Percentiles rank a stretch among this genome's conserved stretches.
These are phyloP conservation scores for Diadegma fenestrale DNA, from an alignment of 2,888 invertebrate species.

Conservation along the genomic window DNA sequence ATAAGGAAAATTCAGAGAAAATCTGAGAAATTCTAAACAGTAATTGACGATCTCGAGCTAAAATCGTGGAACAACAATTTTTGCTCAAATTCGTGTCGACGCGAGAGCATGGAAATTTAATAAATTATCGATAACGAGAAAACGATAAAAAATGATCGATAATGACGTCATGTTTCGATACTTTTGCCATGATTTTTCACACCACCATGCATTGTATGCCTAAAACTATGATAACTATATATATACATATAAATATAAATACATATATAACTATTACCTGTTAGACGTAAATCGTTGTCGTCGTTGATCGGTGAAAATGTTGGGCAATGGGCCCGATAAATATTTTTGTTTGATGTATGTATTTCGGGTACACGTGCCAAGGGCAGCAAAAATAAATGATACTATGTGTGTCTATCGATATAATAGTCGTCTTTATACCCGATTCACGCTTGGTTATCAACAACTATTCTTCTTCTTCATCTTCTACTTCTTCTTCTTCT, in stretches of 20 bases:
- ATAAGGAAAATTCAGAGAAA: too few relatives aligned
- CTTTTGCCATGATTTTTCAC: constrained; percentile 42
- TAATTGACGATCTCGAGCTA: too few relatives aligned
- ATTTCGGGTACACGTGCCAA: constrained; percentile 59
- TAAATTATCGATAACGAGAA: not conserved
- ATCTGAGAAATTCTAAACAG: too few relatives aligned
- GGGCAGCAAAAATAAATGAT: constrained; percentile 38
- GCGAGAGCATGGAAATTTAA: too few relatives aligned
- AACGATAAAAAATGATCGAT: too few relatives aligned
- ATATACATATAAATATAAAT: constrained; percentile 1
- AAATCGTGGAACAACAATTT: too few relatives aligned
- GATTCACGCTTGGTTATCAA: constrained; percentile 64
- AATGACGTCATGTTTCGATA: not conserved
- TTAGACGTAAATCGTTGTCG: constrained; percentile 69
- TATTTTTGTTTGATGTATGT: constrained; percentile 47
- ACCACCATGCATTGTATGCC: constrained; percentile 59
- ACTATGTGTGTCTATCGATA: constrained; percentile 62
- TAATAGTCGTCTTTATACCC: constrained; percentile 65
- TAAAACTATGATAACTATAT: constrained; percentile 61
- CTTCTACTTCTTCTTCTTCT: constrained; percentile 38
- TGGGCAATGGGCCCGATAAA: constrained; percentile 62
- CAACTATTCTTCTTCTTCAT: constrained; percentile 50
- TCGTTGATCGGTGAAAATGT: constrained; percentile 67
- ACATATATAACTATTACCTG: constrained; percentile 56
- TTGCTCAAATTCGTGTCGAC: too few relatives aligned